A percentile compares a stretch with the other conserved stretches of the same genome.
phyloP scores from a whole-genome alignment of 2,888 invertebrate genomes.

The Venustoraphidia nigricollis region DNA sequence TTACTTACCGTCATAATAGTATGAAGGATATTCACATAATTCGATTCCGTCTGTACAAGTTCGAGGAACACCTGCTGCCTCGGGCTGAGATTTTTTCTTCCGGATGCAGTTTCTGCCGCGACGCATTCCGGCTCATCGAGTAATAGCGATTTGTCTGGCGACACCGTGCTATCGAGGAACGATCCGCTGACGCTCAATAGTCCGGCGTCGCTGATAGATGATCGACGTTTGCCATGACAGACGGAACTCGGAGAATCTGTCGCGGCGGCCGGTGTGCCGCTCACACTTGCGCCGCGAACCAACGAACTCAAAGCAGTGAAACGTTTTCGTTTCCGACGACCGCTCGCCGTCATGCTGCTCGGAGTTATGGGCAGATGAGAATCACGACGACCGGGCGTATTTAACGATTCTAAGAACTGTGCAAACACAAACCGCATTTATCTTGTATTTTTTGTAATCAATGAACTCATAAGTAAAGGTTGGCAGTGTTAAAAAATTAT shows the following conservation, averaged over 20 bases:
- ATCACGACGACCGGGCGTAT: conserved; percentile 37
- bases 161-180: conserved; percentile 75
- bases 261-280: conserved; percentile 12
- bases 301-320: conserved; percentile 43
- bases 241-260: conserved; percentile 40
- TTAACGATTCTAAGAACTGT: conserved; percentile 33
- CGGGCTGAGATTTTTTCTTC: conserved; percentile 22
- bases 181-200: conserved; percentile 74
- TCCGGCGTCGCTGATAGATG: conserved; percentile 74
- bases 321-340: conserved; percentile 70
- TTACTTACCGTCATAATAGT: conserved; percentile 74
- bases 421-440: background rate
- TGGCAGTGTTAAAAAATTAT: no score
- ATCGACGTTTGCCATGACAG: conserved; percentile 48
- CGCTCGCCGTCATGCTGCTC: conserved; percentile 28
- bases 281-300: conserved; percentile 23
- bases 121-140: conserved; percentile 28
- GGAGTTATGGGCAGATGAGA: conserved; percentile 34
- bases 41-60: conserved; percentile 89
- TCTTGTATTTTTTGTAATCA: no score
- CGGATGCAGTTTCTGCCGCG: conserved; percentile 5
- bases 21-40: conserved; percentile 89
- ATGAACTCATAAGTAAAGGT: no score
- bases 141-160: conserved; percentile 49
- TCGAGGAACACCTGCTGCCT: conserved; percentile 80